A percentile compares a stretch with the other conserved stretches of the same genome.
These are phyloP conservation scores for Forficula auricularia DNA, from an alignment of 1,140 invertebrate genomes.

Conservation along the genomic window DNA sequence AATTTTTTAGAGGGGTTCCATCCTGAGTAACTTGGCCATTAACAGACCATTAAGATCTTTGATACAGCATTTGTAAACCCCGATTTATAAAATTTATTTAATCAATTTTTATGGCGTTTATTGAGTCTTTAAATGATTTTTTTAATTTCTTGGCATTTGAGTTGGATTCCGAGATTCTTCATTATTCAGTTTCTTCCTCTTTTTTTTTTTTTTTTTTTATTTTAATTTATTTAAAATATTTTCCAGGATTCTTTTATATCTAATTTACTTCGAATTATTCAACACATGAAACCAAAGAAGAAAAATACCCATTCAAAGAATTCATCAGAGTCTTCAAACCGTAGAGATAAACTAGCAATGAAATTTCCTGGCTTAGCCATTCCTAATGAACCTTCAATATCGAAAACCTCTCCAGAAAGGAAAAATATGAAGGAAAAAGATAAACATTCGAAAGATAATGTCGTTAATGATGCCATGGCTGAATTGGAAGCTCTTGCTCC, in stretches of 20 bases:
- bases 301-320: constrained; percentile 16
- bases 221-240: no score
- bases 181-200: no score
- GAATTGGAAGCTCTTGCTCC: constrained; percentile 77
- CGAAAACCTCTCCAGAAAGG: constrained; percentile 21
- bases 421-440: constrained; percentile 22
- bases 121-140: not conserved
- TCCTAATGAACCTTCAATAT: constrained; percentile 53
- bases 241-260: constrained; percentile 75
- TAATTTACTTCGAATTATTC: constrained; percentile 81
- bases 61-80: no score
- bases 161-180: constrained; percentile 4
- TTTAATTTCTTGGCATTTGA: not conserved
- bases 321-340: constrained; percentile 17
- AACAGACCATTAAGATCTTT: no score
- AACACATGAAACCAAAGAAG: constrained; percentile 71
- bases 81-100: no score
- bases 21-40: no score
- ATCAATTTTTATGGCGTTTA: no score
- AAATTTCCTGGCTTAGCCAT: constrained; percentile 82
- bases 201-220: no score
- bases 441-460: constrained; percentile 29
- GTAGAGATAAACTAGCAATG: constrained; percentile 41
- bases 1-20: no score
- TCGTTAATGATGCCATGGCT: constrained; percentile 69